phyloP scores from a whole-genome alignment of 1,140 invertebrate species.

The Calliphora vicina region DNA sequence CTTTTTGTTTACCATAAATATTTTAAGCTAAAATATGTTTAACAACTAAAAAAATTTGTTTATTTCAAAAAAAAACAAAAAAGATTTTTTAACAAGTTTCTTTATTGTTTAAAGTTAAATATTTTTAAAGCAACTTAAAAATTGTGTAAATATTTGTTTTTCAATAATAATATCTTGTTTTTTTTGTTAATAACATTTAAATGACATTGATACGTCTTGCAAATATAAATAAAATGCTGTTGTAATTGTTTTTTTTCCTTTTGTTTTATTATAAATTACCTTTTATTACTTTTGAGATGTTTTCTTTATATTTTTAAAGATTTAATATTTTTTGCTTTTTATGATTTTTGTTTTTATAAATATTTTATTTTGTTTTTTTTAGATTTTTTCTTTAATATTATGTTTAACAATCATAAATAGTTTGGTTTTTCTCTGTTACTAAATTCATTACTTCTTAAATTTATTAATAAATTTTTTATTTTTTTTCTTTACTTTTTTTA shows the following conservation, averaged over 20 bases:
- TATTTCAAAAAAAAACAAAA: background rate
- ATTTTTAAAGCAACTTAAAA: conserved; percentile 7
- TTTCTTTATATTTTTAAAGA: background rate
- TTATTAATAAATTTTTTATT: background rate
- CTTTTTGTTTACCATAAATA: background rate
- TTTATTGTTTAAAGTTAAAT: background rate
- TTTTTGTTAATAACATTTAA: conserved; percentile 20
- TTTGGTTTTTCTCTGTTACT: conserved; percentile 44
- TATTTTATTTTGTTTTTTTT: background rate
- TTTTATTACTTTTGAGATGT: background rate
- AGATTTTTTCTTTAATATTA: conserved; percentile 37
- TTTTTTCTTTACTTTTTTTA: conserved; percentile 5
- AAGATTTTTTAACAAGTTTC: background rate
- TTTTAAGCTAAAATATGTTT: background rate
- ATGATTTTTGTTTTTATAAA: background rate
- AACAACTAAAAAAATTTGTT: conserved; percentile 18
- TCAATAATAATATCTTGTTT: background rate
- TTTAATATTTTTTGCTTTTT: background rate
- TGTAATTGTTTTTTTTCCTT: conserved; percentile 29
- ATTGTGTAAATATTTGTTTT: conserved; percentile 8
- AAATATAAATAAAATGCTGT: conserved; percentile 13
- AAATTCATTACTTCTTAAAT: conserved; percentile 37
- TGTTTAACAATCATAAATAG: conserved; percentile 34
- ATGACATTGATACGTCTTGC: conserved; percentile 26
- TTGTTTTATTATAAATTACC: background rate